Conservation (phyloP, 2,797 vertebrate genomes). For the Artibeus jamaicensis region DNA sequence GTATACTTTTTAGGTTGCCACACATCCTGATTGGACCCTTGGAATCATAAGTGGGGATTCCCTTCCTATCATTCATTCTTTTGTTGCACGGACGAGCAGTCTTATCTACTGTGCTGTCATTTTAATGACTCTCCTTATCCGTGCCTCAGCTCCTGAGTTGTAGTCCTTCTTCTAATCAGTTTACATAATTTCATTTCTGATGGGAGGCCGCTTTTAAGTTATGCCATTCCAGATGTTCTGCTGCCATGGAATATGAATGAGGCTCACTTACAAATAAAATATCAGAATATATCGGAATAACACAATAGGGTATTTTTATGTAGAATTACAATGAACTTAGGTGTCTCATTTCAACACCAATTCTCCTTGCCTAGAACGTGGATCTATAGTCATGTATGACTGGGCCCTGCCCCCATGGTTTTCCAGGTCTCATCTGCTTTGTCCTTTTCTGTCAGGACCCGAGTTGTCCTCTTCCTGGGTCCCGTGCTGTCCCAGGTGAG, state of each 20-base stretch:
- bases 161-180: background rate
- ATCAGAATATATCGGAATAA: background rate
- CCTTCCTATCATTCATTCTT: background rate
- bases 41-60: background rate
- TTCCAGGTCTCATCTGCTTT: background rate
- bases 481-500: background rate
- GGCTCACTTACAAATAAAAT: background rate
- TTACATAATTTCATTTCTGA: slow-evolving; percentile 4
- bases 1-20: background rate
- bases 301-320: background rate
- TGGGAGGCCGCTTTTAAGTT: background rate
- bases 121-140: background rate
- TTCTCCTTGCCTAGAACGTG: background rate
- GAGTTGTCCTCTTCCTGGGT: background rate
- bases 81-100: background rate
- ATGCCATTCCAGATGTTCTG: background rate
- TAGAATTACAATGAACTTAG: background rate
- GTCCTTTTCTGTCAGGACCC: background rate
- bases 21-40: background rate
- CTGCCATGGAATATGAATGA: background rate
- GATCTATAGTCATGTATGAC: background rate
- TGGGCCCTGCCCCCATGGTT: background rate
- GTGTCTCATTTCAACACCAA: background rate
- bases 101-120: background rate
- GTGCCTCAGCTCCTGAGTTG: background rate